Percentiles rank a stretch among this genome's conserved stretches.
phyloP scores from a whole-genome alignment of 2,888 invertebrate species.

The Scelioninae gen. 1 region DNA sequence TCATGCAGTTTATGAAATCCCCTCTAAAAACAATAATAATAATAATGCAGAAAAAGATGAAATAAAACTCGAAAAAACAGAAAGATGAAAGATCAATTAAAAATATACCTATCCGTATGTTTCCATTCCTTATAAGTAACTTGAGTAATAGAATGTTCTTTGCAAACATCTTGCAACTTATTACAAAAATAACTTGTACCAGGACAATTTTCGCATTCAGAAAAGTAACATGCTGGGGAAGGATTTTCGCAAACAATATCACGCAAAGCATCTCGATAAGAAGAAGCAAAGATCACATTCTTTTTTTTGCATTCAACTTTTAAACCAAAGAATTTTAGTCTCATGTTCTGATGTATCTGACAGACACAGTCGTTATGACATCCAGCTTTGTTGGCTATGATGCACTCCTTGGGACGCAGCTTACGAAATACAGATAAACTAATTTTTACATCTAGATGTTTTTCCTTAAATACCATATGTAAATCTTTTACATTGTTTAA shows the following conservation, averaged over 20 bases:
- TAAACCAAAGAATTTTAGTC: conserved; percentile 19
- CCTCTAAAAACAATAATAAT: background rate
- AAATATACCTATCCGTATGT: background rate
- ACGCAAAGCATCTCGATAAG: conserved; percentile 24
- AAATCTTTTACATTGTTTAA: conserved; percentile 19
- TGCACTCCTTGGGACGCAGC: conserved; percentile 43
- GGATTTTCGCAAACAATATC: conserved; percentile 26
- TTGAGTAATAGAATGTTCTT: background rate
- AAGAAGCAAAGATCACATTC: conserved; percentile 9
- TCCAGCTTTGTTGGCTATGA: conserved; percentile 26
- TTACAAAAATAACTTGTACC: conserved; percentile 14
- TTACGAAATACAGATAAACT: conserved; percentile 35
- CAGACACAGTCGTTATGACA: conserved; percentile 49
- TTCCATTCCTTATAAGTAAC: conserved; percentile 11
- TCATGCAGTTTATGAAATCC: background rate
- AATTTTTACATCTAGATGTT: conserved; percentile 26
- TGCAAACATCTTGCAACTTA: conserved; percentile 14
- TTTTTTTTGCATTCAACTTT: conserved; percentile 16
- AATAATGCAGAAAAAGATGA: background rate
- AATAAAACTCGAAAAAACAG: background rate
- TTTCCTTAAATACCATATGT: conserved; percentile 19
- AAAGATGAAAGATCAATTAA: background rate
- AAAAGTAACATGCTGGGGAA: conserved; percentile 19
- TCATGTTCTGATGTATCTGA: conserved; percentile 32
- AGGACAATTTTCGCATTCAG: conserved; percentile 7